Conservation (phyloP, 1,140 invertebrate species). For the Euwallacea fornicatus region DNA sequence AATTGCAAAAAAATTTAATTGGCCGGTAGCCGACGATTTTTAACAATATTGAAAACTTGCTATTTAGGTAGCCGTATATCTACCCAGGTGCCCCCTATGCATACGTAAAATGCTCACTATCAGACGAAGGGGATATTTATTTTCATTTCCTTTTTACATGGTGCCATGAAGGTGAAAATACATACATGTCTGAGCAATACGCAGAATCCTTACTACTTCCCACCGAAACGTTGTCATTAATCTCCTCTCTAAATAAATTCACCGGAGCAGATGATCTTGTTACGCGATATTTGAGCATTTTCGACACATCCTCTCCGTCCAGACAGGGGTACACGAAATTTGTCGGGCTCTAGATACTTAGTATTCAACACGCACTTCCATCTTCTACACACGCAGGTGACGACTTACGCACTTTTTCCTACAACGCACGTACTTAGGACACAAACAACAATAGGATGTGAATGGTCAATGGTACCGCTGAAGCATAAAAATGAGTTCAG, state of each 20-base stretch:
- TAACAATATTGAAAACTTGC: no score
- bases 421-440: background rate
- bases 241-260: constrained; percentile 55
- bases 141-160: no score
- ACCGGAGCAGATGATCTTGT: constrained; percentile 35
- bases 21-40: no score
- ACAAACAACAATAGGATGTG: constrained; percentile 13
- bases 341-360: background rate
- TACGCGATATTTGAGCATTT: constrained; percentile 50
- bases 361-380: background rate
- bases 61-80: no score
- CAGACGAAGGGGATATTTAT: no score
- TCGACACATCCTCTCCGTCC: no score
- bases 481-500: constrained; percentile 32
- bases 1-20: no score
- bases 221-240: constrained; percentile 7
- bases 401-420: background rate
- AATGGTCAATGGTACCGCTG: constrained; percentile 9
- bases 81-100: no score
- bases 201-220: constrained; percentile 27
- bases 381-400: background rate
- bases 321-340: background rate
- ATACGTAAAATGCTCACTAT: no score
- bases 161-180: no score
- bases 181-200: constrained; percentile 14